These are phyloP conservation scores for Dryobates pubescens DNA, from an alignment of 2,797 vertebrate species.

Conservation along the genomic window DNA sequence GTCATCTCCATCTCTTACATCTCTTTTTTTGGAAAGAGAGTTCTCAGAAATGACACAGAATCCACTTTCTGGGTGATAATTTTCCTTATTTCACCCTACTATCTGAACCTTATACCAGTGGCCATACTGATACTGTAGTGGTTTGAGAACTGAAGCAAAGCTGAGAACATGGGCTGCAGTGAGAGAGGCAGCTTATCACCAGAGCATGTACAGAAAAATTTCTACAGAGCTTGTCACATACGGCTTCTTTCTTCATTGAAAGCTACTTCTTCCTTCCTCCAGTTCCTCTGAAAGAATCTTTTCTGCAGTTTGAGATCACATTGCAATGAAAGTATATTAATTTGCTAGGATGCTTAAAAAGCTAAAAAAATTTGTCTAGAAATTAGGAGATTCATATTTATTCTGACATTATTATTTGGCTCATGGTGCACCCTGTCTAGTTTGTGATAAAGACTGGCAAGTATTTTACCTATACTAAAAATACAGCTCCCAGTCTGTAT, in stretches of 20 bases:
- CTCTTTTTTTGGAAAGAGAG: background rate
- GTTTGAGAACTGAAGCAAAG: background rate
- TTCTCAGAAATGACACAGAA: background rate
- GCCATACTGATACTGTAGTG: background rate
- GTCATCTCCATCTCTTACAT: background rate
- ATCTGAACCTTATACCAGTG: background rate
- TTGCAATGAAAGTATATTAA: background rate
- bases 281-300: background rate
- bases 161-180: background rate
- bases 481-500: background rate
- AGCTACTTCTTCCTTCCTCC: background rate
- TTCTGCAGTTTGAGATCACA: background rate
- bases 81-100: background rate
- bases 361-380: background rate
- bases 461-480: background rate
- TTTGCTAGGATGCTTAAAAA: background rate
- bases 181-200: background rate
- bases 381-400: background rate
- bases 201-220: background rate
- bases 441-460: background rate
- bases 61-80: background rate
- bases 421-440: background rate
- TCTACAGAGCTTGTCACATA: background rate
- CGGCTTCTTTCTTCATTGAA: background rate
- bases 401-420: background rate